Evolutionary conservation across 2,888 invertebrate genomes (phyloP), one percentile per base, ranked within the genome.

Genomic region (Monoplex corrugatus): DNA sequence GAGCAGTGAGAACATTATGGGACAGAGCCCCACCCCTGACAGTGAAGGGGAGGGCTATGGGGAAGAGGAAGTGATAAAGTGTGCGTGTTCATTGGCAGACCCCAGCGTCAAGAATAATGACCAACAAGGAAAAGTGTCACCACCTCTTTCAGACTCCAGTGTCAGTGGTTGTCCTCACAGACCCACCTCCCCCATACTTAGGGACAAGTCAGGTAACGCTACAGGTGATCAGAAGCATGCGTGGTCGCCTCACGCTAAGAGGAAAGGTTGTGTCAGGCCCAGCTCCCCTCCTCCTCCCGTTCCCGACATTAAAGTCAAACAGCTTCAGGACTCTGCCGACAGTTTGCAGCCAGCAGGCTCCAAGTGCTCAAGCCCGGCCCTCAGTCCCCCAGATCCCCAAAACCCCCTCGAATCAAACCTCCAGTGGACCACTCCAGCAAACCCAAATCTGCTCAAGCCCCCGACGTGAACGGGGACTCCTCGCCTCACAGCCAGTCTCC

Each of bases 381-480:
- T 45, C 38, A 35, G 13, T 83, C 87, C 44, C 57, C 90, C 32
- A 3, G 40, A 40, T 82, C 57, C 35, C 44, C 57, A 32, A 50
- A 83, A 40, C 44, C 78, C 35, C 45, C 63, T 40, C 19, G 57
- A 57, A 63, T 16, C 75, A 89, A 89, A 78, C 89, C 90, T 5
- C 44, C 82, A 28, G 89, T 89, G 40, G 83, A 90, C 40, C 85
- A 86, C 83, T 19, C 40, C 80, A 19, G 38, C 63, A 90, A 90
- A 44, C 90, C 90, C n/a, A 84, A 75, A 68, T 19, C 75, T 28
- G 6, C 68, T n/a, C n/a, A 32, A 35, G 19, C n/a, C 57, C 35
- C 68, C 57, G 44, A n/a, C 19, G n/a, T 63, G n/a, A 75, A 57
- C 32, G 35, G 50, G 23, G 45, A 43, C 40, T 40, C 44, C 82